These are phyloP conservation scores for Amphipoea lucens DNA, from an alignment of 2,888 invertebrate genomes.

Conservation along the genomic window DNA sequence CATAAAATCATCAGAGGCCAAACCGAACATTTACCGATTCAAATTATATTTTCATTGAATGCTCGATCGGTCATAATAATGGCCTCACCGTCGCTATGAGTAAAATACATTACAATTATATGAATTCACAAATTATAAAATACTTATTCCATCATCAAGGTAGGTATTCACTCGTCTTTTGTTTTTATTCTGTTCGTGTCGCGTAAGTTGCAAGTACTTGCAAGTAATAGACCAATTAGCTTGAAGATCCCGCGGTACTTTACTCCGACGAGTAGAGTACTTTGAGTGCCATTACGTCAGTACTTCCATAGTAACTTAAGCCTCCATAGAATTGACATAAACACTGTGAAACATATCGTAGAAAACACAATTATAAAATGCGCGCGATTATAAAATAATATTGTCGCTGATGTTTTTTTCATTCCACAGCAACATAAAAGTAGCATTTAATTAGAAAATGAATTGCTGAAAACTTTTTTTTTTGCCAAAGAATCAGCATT, in stretches of 20 bases:
- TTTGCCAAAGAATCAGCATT: not conserved
- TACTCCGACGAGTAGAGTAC: constrained; percentile 15
- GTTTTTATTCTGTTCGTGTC: constrained; percentile 52
- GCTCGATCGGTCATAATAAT: constrained; percentile 45
- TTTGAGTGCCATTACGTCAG: constrained; percentile 27
- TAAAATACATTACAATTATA: constrained; percentile 65
- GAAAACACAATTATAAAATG: not conserved
- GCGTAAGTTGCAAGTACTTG: constrained; percentile 32
- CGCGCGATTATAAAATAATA: not conserved
- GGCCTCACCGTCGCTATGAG: constrained; percentile 66
- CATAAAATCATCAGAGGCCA: constrained; percentile 72
- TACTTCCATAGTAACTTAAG: constrained; percentile 7
- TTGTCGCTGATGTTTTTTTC: too few species aligned
- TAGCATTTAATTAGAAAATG: not conserved
- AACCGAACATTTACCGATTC: constrained; percentile 67
- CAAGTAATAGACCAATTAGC: constrained; percentile 62
- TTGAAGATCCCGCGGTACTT: constrained; percentile 55
- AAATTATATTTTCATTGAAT: constrained; percentile 68
- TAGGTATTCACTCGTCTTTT: constrained; percentile 49
- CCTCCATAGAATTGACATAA: not conserved
- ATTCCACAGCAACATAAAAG: not conserved
- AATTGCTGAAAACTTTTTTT: not conserved
- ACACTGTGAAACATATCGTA: not conserved
- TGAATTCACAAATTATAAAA: constrained; percentile 56
- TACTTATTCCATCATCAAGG: constrained; percentile 40